These are phyloP conservation scores for Cirrhinus mrigala DNA, from an alignment of 2,797 vertebrate species.

Conservation along the genomic window DNA sequence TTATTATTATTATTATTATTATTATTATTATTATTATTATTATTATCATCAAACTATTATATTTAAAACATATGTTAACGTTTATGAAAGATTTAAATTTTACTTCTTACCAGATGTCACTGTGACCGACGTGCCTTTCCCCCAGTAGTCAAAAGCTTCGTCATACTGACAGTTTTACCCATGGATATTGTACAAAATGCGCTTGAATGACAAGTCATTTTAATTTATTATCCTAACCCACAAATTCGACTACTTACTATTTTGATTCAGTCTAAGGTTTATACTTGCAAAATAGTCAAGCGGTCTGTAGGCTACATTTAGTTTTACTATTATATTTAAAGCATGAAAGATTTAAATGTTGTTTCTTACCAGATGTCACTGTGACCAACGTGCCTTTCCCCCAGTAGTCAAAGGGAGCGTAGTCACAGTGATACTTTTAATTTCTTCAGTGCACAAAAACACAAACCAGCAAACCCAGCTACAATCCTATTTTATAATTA, in stretches of 20 bases:
- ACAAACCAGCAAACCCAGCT: not conserved
- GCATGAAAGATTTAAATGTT: no score
- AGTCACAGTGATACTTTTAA: no score
- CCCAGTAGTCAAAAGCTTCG: constrained; percentile 68
- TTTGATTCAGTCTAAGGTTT: not conserved
- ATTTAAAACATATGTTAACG: no score
- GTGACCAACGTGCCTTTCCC: constrained; percentile 74
- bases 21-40: no score
- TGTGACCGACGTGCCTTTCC: constrained; percentile 74
- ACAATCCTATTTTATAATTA: not conserved
- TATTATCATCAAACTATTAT: no score
- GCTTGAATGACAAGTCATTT: not conserved
- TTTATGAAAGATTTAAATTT: no score
- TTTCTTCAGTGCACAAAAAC: no score
- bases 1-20: no score
- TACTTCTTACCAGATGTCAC: constrained; percentile 69
- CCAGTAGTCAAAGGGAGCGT: constrained; percentile 71
- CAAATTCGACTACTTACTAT: not conserved
- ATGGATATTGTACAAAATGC: constrained; percentile 18
- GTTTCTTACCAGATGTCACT: no score
- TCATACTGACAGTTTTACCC: constrained; percentile 60
- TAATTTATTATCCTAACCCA: not conserved
- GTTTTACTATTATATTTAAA: no score
- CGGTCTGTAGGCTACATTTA: no score
- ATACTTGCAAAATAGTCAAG: no score